Evolutionary conservation across 2,888 invertebrate species (phyloP), one percentile per base, ranked within the genome.

Genomic region (Drosophila siamana): DNA sequence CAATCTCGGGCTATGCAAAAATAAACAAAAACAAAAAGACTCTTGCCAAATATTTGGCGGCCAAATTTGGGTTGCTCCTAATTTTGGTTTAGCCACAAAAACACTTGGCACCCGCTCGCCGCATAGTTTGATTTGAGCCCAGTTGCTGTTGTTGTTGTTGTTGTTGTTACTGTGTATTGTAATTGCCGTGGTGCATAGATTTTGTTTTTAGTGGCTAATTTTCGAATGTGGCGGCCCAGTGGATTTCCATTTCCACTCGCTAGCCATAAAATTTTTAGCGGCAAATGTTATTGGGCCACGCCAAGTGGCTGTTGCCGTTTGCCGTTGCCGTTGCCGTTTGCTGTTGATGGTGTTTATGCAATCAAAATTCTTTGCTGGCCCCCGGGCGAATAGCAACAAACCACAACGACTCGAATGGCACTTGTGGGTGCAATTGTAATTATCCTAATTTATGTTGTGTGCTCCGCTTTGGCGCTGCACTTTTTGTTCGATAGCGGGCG

Each of bases 391-490:
- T n/a, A 44, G 43, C 54, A 52, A 62, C 51, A 16, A 69, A 60
- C 62, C 52, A 56, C 47, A 63, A 51, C 57, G 44, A 19, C 70
- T 74, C 81, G 73, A 88, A 86, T 86, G 78, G 85, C 84, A 85
- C 87, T 88, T 86, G 85, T 86, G 85, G 89, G 89, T 86, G 85
- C 85, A 86, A 88, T 87, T 87, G 89, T 88, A 86, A 86, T 88
- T 86, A 86, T 86, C 85, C 85, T 81, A 88, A 88, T 87, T 86
- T 86, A 86, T 86, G 85, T 87, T 81, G 77, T 71, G 52, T 69
- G 74, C 75, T 66, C 64, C 64, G 44, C 52, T 60, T 41, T 55
- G 36, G 38, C 51, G 41, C 28, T 33, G 33, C 28, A 19, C 48
- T 44, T 55, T 59, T 64, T 41, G 16, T 19, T 47, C 52, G 60